Percentiles rank a stretch among this genome's conserved stretches.
Evolutionary conservation across 2,797 vertebrate species (phyloP).

Genomic region (Cygnus olor): DNA sequence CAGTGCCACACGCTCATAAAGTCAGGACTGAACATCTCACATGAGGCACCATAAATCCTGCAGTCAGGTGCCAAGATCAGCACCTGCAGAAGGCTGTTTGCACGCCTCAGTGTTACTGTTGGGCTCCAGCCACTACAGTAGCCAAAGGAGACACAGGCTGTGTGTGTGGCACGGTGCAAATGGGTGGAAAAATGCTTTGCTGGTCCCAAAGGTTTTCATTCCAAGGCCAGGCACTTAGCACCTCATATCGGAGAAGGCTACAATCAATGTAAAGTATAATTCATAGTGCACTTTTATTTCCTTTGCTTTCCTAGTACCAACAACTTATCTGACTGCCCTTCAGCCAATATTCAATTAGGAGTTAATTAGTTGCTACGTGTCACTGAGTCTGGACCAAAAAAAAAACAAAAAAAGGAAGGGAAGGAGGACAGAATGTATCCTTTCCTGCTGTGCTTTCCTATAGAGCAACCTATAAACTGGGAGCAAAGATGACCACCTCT

Average conservation of each 20-base stretch:
- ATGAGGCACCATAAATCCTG: background rate
- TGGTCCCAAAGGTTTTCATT: background rate
- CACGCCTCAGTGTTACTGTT: background rate
- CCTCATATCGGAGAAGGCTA: background rate
- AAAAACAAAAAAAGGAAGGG: background rate
- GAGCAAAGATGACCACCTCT: background rate
- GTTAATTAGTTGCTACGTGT: constrained; percentile 20
- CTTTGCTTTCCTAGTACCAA: background rate
- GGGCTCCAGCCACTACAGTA: background rate
- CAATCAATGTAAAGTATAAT: background rate
- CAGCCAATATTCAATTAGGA: constrained; percentile 19
- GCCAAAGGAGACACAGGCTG: background rate
- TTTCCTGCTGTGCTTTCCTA: background rate
- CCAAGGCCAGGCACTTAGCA: background rate
- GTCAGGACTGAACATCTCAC: background rate
- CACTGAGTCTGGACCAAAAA: background rate
- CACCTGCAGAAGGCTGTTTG: background rate
- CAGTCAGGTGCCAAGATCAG: background rate
- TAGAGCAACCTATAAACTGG: background rate
- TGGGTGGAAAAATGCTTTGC: background rate
- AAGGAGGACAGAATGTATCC: background rate
- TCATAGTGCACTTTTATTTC: background rate
- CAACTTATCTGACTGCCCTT: background rate
- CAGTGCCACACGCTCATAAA: background rate
- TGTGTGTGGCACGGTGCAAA: background rate